Percentiles rank a stretch among this genome's conserved stretches.
phyloP scores from a whole-genome alignment of 2,113 vertebrate species.

The Blennius ocellaris region DNA sequence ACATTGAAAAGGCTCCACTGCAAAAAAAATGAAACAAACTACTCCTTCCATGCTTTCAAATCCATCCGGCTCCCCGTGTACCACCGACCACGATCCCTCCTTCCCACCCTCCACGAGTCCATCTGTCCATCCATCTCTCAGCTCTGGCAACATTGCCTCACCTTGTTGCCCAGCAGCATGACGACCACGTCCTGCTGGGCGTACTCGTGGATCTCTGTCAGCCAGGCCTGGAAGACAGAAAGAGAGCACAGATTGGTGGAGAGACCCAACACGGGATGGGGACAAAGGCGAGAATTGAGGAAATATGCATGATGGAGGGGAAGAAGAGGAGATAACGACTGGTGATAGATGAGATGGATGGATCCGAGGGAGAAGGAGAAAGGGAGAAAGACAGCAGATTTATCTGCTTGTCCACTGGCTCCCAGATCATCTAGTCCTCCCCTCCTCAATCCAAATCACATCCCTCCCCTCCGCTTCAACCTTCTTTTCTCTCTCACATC shows the following conservation, averaged over 20 bases:
- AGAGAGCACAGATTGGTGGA: constrained; percentile 8
- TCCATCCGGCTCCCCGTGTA: constrained; percentile 1
- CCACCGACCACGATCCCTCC: constrained; percentile 14
- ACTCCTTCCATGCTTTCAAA: neutral
- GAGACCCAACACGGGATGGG: neutral
- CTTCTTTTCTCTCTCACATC: constrained; percentile 3
- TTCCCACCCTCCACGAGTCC: constrained; percentile 52
- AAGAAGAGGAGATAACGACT: neutral
- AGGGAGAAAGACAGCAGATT: constrained; percentile 27
- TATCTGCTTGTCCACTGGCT: constrained; percentile 21
- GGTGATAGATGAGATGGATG: constrained; percentile 36
- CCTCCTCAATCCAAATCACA: neutral
- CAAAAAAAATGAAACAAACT: neutral
- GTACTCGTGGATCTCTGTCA: constrained; percentile 94
- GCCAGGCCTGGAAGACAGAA: constrained; percentile 88
- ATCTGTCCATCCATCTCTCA: constrained; percentile 54
- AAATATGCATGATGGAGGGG: neutral
- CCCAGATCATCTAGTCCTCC: constrained; percentile 11
- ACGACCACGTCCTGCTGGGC: constrained; percentile 94
- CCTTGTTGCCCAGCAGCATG: constrained; percentile 98
- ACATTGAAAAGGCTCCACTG: constrained; percentile 1
- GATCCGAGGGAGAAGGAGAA: constrained; percentile 7
- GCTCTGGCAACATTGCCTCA: constrained; percentile 68
- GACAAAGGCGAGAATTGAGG: neutral
- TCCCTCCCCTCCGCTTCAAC: neutral